Evolutionary conservation across 1,140 invertebrate genomes (phyloP).

Genomic region (Penaeus indicus): DNA sequence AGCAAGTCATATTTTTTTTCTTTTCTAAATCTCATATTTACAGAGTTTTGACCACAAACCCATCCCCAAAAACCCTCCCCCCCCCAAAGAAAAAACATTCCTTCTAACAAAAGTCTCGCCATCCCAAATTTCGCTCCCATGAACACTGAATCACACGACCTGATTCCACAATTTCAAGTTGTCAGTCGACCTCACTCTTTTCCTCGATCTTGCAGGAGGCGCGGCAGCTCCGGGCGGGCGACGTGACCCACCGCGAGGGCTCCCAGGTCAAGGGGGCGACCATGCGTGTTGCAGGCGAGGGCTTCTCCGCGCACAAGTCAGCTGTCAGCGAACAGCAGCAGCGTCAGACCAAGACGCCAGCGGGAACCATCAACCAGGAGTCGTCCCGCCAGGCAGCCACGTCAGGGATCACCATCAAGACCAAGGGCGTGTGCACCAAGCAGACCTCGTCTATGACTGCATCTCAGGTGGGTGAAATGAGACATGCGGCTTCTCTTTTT

Average conservation of each 20-base stretch:
- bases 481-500: neutral
- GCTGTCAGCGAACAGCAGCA: constrained; percentile 87
- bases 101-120: too few relatives aligned
- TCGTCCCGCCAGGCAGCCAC: constrained; percentile 79
- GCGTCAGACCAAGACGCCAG: constrained; percentile 83
- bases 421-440: constrained; percentile 76
- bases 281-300: constrained; percentile 87
- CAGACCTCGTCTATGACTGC: constrained; percentile 63
- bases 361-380: constrained; percentile 84
- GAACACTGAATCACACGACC: too few relatives aligned
- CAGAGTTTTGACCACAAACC: too few relatives aligned
- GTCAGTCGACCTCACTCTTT: too few relatives aligned
- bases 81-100: too few relatives aligned
- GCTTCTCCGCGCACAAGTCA: constrained; percentile 86
- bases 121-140: too few relatives aligned
- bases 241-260: constrained; percentile 85
- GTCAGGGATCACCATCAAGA: constrained; percentile 82
- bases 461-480: constrained; percentile 43
- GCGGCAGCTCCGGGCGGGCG: constrained; percentile 81
- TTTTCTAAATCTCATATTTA: too few relatives aligned
- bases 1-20: too few relatives aligned
- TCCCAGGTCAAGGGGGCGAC: constrained; percentile 81
- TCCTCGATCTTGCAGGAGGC: constrained; percentile 68
- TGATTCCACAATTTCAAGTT: too few relatives aligned
- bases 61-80: too few relatives aligned